Base-by-base conservation (phyloP, 2,797 vertebrate species). In the Mormyrops boulengeri region DNA sequence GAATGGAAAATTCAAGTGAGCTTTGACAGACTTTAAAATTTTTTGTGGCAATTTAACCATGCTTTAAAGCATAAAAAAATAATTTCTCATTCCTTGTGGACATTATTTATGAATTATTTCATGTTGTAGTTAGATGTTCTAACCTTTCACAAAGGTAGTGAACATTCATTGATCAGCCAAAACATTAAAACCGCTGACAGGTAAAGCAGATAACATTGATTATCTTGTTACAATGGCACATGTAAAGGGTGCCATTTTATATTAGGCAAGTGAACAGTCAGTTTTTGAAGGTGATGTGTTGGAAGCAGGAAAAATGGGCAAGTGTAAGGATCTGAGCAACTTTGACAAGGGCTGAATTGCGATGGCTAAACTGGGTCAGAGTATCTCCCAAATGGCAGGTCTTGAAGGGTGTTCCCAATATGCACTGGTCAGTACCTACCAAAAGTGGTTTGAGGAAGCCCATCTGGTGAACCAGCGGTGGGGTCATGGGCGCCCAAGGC, bases 1-100 rank as follows among this genome's bases (percentile, higher is more conserved):
- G 34, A 90, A 49, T 8, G n/a, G 66, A 52, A 14, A 84, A 52
- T 47, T 77, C 7, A 69, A 89, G 86, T 12, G 11, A 47, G 12
- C 73, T 90, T 88, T 88, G 89, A 89, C 55, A 73, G 84, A 9
- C 41, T 69, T 89, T 7, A 22, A 55, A 12, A 19, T 30, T 62
- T 62, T 11, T 8, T 0, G 9, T 30, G 62, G 3, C 26, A 69
- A 34, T 69, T 69, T 34, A 34, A 69, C 26, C 66, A 34, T 69
- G 66, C 30, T 69, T 69, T 69, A 34, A 69, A 69, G 66, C 66
- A 34, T 34, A 69, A 30, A 69, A 69, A 34, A 69, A 34, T 3
- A 30, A 12, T 69, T 34, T 69, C 3, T 34, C 66, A 69, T 69
- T 69, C 11, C 30, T 14, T 69, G 3, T 69, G 26, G 11, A 69